Percentiles rank a stretch among this genome's conserved stretches.
Conservation (phyloP, 92 coral and sea anemone species). For the Hydrozoanthus gracilis region DNA sequence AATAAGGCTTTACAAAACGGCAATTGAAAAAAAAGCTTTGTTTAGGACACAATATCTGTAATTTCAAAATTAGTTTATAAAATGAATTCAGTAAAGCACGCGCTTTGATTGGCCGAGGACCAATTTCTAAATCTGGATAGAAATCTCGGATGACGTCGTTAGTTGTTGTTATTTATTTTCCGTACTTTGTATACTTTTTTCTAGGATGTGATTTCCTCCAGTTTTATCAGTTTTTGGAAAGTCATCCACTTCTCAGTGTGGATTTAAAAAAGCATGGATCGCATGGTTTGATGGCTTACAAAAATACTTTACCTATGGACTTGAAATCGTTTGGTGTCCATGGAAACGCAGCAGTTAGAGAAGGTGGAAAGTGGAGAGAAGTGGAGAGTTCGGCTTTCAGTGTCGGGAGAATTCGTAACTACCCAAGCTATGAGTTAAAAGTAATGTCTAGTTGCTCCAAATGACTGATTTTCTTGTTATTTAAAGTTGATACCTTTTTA, state of each 20-base stretch:
- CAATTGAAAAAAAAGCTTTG: too few species aligned
- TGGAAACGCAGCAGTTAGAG: slow-evolving; percentile 5
- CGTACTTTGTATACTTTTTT: too few species aligned
- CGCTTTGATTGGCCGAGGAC: too few species aligned
- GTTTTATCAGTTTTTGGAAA: not conserved
- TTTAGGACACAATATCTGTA: too few species aligned
- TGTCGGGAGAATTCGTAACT: not conserved
- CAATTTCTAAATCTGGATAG: too few species aligned
- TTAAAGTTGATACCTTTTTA: not conserved
- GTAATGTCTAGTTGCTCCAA: not conserved
- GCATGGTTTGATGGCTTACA: not conserved
- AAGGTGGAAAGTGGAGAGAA: slow-evolving; percentile 4
- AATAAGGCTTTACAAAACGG: too few species aligned
- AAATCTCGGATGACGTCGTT: too few species aligned
- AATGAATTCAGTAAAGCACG: too few species aligned
- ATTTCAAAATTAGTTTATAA: too few species aligned
- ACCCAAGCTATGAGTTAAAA: not conserved
- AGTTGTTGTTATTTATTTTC: too few species aligned
- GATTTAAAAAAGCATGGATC: not conserved
- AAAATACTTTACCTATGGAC: not conserved
- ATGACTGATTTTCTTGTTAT: not conserved
- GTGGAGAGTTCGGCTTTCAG: not conserved
- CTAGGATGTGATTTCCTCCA: not conserved
- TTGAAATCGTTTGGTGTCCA: slow-evolving; percentile 5
- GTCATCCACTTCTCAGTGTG: slow-evolving; percentile 11